Base-by-base conservation (phyloP, 2,797 vertebrate species). In the Pogoniulus pusillus region DNA sequence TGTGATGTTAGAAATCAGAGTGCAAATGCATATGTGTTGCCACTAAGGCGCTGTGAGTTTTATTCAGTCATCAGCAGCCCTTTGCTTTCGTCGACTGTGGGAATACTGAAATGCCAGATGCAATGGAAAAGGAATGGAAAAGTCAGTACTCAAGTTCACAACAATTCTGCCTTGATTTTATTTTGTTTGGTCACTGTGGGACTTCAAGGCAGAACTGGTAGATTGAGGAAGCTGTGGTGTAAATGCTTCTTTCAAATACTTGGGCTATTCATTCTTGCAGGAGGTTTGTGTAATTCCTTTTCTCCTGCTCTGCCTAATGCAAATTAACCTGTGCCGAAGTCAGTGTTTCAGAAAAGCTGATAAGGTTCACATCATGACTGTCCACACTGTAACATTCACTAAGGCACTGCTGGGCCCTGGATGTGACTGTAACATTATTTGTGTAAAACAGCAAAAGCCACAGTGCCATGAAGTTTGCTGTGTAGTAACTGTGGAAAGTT, bases 1-100 rank as follows among this genome's bases (percentile, higher is more conserved):
- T 85, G 74, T 93, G 90, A 87, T 82, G 54, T 72, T 76, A 47
- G 54, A 78, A 92, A 88, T 77, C 30, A 12, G 51, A 82, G 87
- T 92, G 60, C 55, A 91, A 89, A 92, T 87, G 76, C 47, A 14
- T 62, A 30, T 66, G 80, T 82, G 75, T 72, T 79, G 60, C 12
- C 45, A 15, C 18, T 90, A 85, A 82, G 59, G 54, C 19, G 76
- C 27, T 2, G 3, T 27, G 68, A 66, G 20, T 30, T 91, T 68
- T 29, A 69, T 6, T 87, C 81, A 60, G 87, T 49, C 70, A 18
- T 37, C 60, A 54, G 78, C 16, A 80, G 22, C 75, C 69, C 65
- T 93, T 57, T 93, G 54, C 84, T 91, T 63, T 64, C 41, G 77
- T 90, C 37, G 69, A 35, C 83, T 69, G 10, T 54, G 57, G 54